These are phyloP conservation scores for Zaprionus africanus DNA, from an alignment of 1,140 invertebrate genomes.

Conservation along the genomic window DNA sequence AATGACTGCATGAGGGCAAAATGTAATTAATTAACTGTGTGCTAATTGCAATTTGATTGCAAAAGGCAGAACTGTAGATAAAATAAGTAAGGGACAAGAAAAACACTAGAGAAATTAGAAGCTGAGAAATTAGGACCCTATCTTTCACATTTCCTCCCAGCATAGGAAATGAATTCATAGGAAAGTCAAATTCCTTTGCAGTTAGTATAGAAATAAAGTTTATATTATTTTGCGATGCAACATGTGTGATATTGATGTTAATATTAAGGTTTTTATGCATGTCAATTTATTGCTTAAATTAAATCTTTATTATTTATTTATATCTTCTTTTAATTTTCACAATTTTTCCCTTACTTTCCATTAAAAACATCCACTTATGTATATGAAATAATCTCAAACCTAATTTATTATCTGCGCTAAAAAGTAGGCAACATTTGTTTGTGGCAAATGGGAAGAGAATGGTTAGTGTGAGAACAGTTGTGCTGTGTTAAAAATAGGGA, in stretches of 20 bases:
- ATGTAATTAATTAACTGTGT: constrained; percentile 73
- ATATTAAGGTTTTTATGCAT: too few species aligned
- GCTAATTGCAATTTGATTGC: constrained; percentile 78
- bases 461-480: not conserved
- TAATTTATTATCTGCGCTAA: not conserved
- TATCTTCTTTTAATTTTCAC: not conserved
- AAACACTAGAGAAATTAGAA: constrained; percentile 1
- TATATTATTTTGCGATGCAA: not conserved
- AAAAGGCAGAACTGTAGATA: constrained; percentile 28
- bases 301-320: not conserved
- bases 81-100: constrained; percentile 7
- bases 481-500: too few species aligned
- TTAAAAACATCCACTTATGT: not conserved
- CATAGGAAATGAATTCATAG: constrained; percentile 13
- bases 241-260: too few species aligned
- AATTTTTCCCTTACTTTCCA: not conserved
- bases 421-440: not conserved
- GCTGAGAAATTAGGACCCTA: not conserved
- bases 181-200: not conserved
- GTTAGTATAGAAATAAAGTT: not conserved
- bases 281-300: too few species aligned
- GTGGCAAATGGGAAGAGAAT: not conserved
- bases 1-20: constrained; percentile 48
- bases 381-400: not conserved
- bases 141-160: not conserved